phyloP scores from a whole-genome alignment of 2,797 vertebrate species.

The Nannoperca obscura region DNA sequence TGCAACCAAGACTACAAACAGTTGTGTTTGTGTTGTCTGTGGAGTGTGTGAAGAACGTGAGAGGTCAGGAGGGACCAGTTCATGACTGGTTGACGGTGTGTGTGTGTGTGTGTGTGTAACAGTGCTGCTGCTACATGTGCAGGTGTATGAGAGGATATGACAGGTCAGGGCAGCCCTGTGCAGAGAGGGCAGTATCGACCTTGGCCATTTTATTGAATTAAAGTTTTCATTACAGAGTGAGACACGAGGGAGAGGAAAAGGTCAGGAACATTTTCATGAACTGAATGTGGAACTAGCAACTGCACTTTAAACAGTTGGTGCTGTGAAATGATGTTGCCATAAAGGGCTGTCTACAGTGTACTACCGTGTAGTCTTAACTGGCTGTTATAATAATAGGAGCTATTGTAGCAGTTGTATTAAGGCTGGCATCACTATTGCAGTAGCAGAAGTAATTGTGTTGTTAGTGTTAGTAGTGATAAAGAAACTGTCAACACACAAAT shows the following conservation, averaged over 20 bases:
- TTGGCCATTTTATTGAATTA: constrained; percentile 65
- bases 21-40: constrained; percentile 13
- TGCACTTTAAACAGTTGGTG: neutral
- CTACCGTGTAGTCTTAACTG: neutral
- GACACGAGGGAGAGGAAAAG: constrained; percentile 31
- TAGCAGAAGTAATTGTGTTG: neutral
- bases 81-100: neutral
- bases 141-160: constrained; percentile 40
- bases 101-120: constrained; percentile 3
- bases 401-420: constrained; percentile 5
- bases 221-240: constrained; percentile 50
- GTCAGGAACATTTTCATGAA: constrained; percentile 28
- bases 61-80: constrained; percentile 10
- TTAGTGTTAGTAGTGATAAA: neutral
- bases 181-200: constrained; percentile 46
- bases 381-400: neutral
- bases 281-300: constrained; percentile 10
- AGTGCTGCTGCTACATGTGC: neutral
- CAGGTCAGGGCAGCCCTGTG: constrained; percentile 38
- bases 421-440: neutral
- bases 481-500: constrained; percentile 1
- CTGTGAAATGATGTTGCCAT: neutral
- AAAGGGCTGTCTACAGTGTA: neutral
- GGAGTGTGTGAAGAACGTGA: constrained; percentile 20
- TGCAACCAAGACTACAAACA: constrained; percentile 14